Evolutionary conservation across 2,888 invertebrate genomes (phyloP).

Genomic region (Parascotia fuliginaria): DNA sequence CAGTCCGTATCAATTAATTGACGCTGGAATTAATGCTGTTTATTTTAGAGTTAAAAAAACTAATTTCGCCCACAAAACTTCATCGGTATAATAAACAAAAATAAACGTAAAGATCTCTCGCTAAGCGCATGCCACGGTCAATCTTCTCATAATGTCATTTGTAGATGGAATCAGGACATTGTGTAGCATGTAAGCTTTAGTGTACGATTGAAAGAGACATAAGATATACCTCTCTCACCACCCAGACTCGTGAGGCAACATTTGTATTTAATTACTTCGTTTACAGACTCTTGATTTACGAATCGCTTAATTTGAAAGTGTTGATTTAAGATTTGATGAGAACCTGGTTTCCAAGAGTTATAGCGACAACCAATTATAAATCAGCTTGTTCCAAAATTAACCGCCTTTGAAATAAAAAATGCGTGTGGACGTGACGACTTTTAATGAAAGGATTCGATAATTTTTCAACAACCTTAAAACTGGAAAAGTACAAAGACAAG

Average conservation of each 20-base stretch:
- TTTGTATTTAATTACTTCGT: constrained; percentile 72
- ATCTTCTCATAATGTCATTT: constrained; percentile 65
- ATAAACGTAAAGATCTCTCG: constrained; percentile 41
- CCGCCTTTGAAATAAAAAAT: constrained; percentile 29
- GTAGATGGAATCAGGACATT: constrained; percentile 52
- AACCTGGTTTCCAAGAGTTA: constrained; percentile 49
- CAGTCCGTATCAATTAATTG: constrained; percentile 33
- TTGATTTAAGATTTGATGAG: constrained; percentile 69
- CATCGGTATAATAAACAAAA: constrained; percentile 31
- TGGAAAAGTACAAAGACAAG: constrained; percentile 38
- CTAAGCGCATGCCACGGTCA: constrained; percentile 55
- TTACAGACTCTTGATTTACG: constrained; percentile 70
- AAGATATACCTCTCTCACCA: constrained; percentile 36
- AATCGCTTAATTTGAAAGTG: constrained; percentile 70
- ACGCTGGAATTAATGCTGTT: constrained; percentile 29
- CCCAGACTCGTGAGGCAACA: constrained; percentile 51
- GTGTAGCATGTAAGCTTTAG: constrained; percentile 28
- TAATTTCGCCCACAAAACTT: constrained; percentile 34
- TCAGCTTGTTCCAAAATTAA: constrained; percentile 44
- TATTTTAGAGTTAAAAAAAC: constrained; percentile 36
- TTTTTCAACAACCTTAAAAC: constrained; percentile 29
- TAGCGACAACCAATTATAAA: constrained; percentile 47
- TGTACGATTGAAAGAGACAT: constrained; percentile 36
- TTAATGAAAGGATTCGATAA: constrained; percentile 30
- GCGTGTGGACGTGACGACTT: constrained; percentile 32